Conservation (phyloP, 37 sponge, comb jelly and placozoan species). For the Spongilla lacustris region DNA sequence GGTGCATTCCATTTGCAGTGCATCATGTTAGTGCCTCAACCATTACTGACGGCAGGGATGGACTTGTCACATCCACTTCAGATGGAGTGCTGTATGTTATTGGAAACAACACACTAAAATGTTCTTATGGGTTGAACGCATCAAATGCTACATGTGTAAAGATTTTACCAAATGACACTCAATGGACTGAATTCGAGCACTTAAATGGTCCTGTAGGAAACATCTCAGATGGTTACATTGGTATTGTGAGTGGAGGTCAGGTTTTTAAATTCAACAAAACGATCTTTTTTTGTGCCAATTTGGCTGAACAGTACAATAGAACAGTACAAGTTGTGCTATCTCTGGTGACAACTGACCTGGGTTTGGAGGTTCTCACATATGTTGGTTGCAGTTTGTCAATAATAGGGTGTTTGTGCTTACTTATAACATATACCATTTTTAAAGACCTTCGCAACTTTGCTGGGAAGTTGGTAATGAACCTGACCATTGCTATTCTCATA, state of each 20-base stretch:
- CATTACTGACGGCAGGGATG: neutral
- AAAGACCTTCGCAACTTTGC: slow-evolving; percentile 43
- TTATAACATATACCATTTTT: slow-evolving; percentile 67
- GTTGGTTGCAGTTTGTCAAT: slow-evolving; percentile 56
- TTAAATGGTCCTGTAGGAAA: neutral
- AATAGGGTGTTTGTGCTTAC: slow-evolving; percentile 20
- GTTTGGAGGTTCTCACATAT: slow-evolving; percentile 22
- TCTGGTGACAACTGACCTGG: neutral
- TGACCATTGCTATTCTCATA: slow-evolving; percentile 20
- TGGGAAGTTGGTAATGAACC: slow-evolving; percentile 41
- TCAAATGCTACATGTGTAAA: neutral
- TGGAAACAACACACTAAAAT: neutral
- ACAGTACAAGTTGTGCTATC: too few relatives aligned
- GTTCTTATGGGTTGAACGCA: neutral
- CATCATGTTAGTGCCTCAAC: too few relatives aligned
- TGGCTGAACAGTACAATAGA: neutral
- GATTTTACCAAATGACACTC: neutral
- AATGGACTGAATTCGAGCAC: neutral
- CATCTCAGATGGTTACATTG: neutral
- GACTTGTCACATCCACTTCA: neutral
- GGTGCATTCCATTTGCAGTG: neutral
- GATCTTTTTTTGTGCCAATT: neutral
- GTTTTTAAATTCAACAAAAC: neutral
- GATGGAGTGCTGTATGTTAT: neutral
- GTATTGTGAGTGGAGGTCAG: neutral